Percentiles rank a stretch among this genome's conserved stretches.
phyloP scores from a whole-genome alignment of 2,888 invertebrate species.

The Anticlea derivata region DNA sequence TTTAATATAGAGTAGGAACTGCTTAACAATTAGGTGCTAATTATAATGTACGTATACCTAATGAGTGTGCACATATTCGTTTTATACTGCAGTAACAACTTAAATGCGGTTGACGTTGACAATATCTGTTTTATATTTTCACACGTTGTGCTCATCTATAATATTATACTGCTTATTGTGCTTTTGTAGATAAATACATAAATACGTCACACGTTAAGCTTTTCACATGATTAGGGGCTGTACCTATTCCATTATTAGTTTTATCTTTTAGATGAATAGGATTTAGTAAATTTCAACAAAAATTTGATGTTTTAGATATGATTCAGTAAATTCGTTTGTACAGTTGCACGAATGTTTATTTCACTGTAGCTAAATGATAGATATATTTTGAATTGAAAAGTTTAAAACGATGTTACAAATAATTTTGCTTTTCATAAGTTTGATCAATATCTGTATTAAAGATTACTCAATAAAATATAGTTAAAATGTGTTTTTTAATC shows the following conservation, averaged over 20 bases:
- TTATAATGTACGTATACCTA: conserved; percentile 61
- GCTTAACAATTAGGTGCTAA: conserved; percentile 81
- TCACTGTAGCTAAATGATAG: conserved; percentile 56
- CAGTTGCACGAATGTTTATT: conserved; percentile 66
- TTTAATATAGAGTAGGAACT: conserved; percentile 55
- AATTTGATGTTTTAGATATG: conserved; percentile 46
- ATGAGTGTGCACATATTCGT: conserved; percentile 67
- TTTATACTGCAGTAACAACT: conserved; percentile 57
- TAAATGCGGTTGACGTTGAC: conserved; percentile 76
- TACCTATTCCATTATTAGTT: conserved; percentile 20
- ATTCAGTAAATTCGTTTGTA: conserved; percentile 68
- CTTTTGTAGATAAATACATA: conserved; percentile 40
- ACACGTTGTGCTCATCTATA: conserved; percentile 36
- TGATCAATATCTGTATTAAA: conserved; percentile 67
- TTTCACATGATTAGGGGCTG: conserved; percentile 11
- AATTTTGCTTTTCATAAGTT: conserved; percentile 69
- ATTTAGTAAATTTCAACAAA: conserved; percentile 43
- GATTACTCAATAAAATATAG: conserved; percentile 74
- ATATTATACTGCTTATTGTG: too few species aligned
- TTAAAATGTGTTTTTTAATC: conserved; percentile 53
- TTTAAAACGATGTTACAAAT: conserved; percentile 60
- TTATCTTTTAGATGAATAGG: conserved; percentile 24
- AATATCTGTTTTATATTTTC: conserved; percentile 68
- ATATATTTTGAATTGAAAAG: conserved; percentile 60
- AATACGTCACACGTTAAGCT: conserved; percentile 24